These are phyloP conservation scores for Pagetopsis macropterus DNA, from an alignment of 2,797 vertebrate genomes.

Conservation along the genomic window DNA sequence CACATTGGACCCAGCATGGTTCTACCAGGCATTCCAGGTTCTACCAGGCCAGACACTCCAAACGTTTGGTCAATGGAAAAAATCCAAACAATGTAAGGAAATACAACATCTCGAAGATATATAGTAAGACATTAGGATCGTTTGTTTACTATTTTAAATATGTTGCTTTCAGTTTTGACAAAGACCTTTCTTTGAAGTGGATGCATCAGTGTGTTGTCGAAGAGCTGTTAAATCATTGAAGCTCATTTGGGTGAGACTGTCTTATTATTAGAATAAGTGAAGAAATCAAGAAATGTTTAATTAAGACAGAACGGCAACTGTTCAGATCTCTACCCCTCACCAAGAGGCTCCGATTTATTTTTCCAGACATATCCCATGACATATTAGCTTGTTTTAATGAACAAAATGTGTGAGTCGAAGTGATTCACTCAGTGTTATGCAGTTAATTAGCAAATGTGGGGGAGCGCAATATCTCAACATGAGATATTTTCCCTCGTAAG, in stretches of 20 bases:
- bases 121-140: background rate
- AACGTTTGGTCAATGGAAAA: constrained; percentile 14
- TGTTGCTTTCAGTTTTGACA: background rate
- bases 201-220: constrained; percentile 3
- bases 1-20: constrained; percentile 4
- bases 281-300: constrained; percentile 49
- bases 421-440: constrained; percentile 60
- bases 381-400: constrained; percentile 73
- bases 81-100: background rate
- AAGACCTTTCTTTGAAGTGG: background rate
- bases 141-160: background rate
- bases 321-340: constrained; percentile 58
- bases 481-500: constrained; percentile 24
- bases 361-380: constrained; percentile 62
- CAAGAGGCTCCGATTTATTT: constrained; percentile 64
- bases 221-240: constrained; percentile 12
- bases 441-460: constrained; percentile 63
- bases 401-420: constrained; percentile 67
- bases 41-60: background rate
- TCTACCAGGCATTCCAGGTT: background rate
- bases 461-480: constrained; percentile 27
- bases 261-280: constrained; percentile 24
- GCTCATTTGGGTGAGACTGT: constrained; percentile 26
- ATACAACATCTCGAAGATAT: background rate
- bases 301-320: constrained; percentile 68